Evolutionary conservation across 2,888 invertebrate species (phyloP).

Genomic region (Sphaerolaimus hirsutus): DNA sequence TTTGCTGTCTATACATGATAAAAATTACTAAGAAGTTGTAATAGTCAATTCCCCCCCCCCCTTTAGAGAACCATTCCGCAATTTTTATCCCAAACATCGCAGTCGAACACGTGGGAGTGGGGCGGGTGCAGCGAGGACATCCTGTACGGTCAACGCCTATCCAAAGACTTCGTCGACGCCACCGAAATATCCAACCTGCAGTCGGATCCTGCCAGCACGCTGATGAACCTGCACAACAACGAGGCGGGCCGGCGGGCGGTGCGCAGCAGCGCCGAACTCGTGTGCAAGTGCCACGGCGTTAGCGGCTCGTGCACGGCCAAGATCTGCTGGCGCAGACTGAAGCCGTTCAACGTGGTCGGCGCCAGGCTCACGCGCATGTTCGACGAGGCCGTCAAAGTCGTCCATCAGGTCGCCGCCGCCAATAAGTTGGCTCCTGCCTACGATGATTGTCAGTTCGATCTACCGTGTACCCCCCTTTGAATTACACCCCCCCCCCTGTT

Average conservation of each 20-base stretch:
- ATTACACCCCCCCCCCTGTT: no score
- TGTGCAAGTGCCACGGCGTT: conserved; percentile 80
- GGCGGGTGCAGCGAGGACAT: conserved; percentile 17
- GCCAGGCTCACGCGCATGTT: conserved; percentile 51
- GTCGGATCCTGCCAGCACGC: conserved; percentile 9
- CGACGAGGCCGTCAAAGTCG: conserved; percentile 66
- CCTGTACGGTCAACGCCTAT: conserved; percentile 11
- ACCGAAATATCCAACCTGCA: conserved; percentile 1
- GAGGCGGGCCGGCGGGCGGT: conserved; percentile 51
- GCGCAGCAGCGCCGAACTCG: conserved; percentile 49
- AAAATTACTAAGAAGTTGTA: no score
- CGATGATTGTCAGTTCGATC: no score
- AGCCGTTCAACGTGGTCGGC: conserved; percentile 50
- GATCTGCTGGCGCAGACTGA: conserved; percentile 65
- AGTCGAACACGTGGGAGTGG: conserved; percentile 13
- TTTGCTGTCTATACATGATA: no score
- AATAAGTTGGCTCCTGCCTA: conserved; percentile 5
- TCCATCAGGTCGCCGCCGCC: no score
- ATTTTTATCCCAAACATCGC: neutral
- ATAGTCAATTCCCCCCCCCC: neutral
- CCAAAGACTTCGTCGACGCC: conserved; percentile 16
- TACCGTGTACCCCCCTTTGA: no score
- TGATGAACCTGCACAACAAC: conserved; percentile 75
- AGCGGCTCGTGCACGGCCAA: conserved; percentile 69
- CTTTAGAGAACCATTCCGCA: neutral